Evolutionary conservation across 2,888 invertebrate genomes (phyloP), one percentile per base, ranked within the genome.

Genomic region (Drosophila tanythrix): DNA sequence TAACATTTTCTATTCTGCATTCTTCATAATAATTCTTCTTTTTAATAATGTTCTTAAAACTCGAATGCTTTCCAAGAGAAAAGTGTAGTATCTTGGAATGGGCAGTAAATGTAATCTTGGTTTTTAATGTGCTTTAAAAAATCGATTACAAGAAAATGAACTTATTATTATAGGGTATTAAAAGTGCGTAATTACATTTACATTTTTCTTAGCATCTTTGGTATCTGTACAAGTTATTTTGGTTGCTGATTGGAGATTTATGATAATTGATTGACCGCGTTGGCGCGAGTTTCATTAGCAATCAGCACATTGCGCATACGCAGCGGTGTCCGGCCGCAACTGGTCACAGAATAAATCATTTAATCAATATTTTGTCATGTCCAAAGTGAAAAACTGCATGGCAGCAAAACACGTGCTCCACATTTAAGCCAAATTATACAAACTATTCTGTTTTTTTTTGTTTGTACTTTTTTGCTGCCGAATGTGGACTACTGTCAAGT

Each of bases 341-440:
- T 64, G 63, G 60, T 61, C 62, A 43, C 27, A 35, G 51, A 59
- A 86, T 89, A 86, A 89, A 89, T 86, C 89, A 86, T 89, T 86
- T 74, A 79, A 86, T 89, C 85, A 87, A 86, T 86, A 86, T 87
- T 86, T 82, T 89, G 85, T 87, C 88, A 87, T 84, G 88, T 79
- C 57, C 65, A 56, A 38, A 66, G 69, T 70, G 75, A 77, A 84
- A 79, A 78, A 76, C 71, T 84, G 74, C 57, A 77, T 68, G 72
- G 74, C 72, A 74, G 62, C 56, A 71, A 74, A 88, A 85, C 85
- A 89, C 89, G 74, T 86, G 85, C 89, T 83, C 85, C 74, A 84
- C 76, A 85, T 85, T 88, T 69, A n/a, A 59, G 63, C 67, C 68
- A 58, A 57, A 67, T 51, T 60, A 35, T 48, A 36, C 36, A 25